These are phyloP conservation scores for Anaspis maculata DNA, from an alignment of 2,888 invertebrate species.

Conservation along the genomic window DNA sequence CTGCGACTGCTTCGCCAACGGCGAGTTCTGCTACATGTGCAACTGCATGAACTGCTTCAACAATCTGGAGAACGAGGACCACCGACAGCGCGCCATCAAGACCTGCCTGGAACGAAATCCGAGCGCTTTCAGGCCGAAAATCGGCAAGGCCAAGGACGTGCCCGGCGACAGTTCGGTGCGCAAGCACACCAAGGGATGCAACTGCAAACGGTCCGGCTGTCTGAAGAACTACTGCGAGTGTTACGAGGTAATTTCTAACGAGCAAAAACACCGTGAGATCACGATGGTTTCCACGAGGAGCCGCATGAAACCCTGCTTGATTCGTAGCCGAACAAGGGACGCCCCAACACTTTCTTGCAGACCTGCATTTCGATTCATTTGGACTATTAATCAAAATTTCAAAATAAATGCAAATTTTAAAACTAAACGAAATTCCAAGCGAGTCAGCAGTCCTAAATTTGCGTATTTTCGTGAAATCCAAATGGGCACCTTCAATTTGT, in stretches of 20 bases:
- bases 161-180: slow-evolving; percentile 71
- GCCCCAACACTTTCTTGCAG: too few species aligned
- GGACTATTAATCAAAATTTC: too few species aligned
- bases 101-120: slow-evolving; percentile 95
- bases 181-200: slow-evolving; percentile 96
- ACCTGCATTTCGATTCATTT: too few species aligned
- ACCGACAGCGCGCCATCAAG: slow-evolving; percentile 87
- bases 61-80: slow-evolving; percentile 91
- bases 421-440: too few species aligned
- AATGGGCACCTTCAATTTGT: too few species aligned
- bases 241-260: slow-evolving; percentile 80
- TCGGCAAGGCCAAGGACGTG: slow-evolving; percentile 71
- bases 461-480: too few species aligned
- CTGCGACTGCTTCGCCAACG: slow-evolving; percentile 99
- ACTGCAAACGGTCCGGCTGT: slow-evolving; percentile 96
- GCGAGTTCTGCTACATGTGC: slow-evolving; percentile 96
- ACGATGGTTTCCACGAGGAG: background rate
- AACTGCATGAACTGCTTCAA: slow-evolving; percentile 98
- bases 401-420: too few species aligned
- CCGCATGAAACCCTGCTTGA: too few species aligned
- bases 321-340: too few species aligned
- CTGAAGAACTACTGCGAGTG: slow-evolving; percentile 99
- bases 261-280: background rate
- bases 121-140: slow-evolving; percentile 96
- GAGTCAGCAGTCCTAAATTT: too few species aligned